Base-by-base conservation (phyloP, 2,888 invertebrate genomes). In the Anthoptus insignis region DNA sequence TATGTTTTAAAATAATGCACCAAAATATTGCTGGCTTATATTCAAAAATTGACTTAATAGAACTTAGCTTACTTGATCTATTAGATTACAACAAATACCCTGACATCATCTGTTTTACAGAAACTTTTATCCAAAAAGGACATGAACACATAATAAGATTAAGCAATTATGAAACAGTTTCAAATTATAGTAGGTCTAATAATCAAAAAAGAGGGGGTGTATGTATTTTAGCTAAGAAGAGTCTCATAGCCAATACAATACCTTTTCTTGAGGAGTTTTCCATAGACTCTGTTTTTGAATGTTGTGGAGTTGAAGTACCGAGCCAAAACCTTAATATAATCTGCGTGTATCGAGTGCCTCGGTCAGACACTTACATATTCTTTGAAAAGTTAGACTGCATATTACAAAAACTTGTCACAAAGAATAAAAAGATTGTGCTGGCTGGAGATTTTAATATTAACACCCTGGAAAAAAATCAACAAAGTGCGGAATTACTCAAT, bases 181-280 rank as follows among this genome's bases (percentile, higher is more conserved):
- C 53, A 2, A 19, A 1, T 7, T 54, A 37, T 37, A 21, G 7
- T 3, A 54, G 53, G 21, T 5, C n/a, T n/a, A 54, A 54, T 21
- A 54, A 34, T 3, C 16, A 54, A 42, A 54, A 37, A 54, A 37
- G 53, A n/a, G 53, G 53, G 2, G 53, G 39, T 14, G 54, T 54
- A 21, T 39, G 54, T 7, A 42, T 42, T 11, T 16, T 56, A 9
- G 27, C 16, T 16, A 56, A 39, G 16, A 11, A 24, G 5, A 39
- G 39, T 24, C 39, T 56, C 13, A 56, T 2, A 8, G 2, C 21
- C 11, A 22, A 54, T 9, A 27, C 2, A 11, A 24, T 56, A 5
- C n/a, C 19, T 19, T 54, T 37, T 13, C 16, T 54, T 13, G 37
- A 54, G 13, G 37, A 56, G 42, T 4, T 56, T 9, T 24, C 39